These are phyloP conservation scores for Microcaecilia unicolor DNA, from an alignment of 2,797 vertebrate genomes.

Conservation along the genomic window DNA sequence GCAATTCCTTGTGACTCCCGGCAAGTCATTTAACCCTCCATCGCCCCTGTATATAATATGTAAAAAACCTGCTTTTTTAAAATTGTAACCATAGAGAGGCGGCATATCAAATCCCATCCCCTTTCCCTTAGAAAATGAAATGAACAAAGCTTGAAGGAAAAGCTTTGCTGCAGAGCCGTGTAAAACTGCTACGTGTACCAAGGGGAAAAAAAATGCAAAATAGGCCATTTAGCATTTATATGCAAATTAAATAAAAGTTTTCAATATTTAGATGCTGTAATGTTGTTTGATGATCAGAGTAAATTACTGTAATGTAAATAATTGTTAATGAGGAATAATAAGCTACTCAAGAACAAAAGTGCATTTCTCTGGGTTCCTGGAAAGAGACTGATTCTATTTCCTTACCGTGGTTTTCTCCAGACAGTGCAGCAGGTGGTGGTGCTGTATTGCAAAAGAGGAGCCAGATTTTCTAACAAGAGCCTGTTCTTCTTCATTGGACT, in stretches of 20 bases:
- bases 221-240: rapidly evolving
- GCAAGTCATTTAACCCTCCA: no score
- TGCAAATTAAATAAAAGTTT: conserved; percentile 5
- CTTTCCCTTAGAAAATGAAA: no score
- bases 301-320: conserved; percentile 1
- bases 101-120: no score
- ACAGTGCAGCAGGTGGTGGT: conserved; percentile 89
- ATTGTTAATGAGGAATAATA: conserved; percentile 8
- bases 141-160: no score
- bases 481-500: conserved; percentile 82
- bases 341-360: not conserved
- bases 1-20: no score
- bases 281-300: conserved; percentile 5
- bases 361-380: not conserved
- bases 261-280: not conserved
- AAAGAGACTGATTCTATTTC: not conserved
- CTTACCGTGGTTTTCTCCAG: conserved; percentile 95
- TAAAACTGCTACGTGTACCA: no score
- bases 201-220: no score
- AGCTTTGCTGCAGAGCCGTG: no score
- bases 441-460: conserved; percentile 78
- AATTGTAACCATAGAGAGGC: no score
- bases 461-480: conserved; percentile 75
- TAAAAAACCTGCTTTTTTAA: no score
- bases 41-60: no score